Evolutionary conservation across 2,113 vertebrate species (phyloP), one percentile per base, ranked within the genome.

Genomic region (Prinia subflava): DNA sequence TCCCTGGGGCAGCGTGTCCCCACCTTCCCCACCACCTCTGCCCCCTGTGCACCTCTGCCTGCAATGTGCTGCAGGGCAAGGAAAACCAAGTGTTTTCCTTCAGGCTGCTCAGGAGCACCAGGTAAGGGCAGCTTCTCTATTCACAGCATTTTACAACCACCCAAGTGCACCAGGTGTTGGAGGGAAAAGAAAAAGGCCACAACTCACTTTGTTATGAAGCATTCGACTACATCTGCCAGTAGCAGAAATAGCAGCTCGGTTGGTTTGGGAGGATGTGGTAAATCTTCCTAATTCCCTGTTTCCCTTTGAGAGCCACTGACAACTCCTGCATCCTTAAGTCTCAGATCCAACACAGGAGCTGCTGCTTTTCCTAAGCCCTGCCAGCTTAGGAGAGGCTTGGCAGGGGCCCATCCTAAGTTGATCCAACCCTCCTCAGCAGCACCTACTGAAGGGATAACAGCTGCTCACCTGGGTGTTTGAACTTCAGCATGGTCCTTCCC

Each of bases 391-490:
- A 64, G 37, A 70, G 15, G 46, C 22, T 31, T 67, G 31, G 17
- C 25, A 14, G 24, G 20, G 5, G 10, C 20, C 52, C 12, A 4
- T 50, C 6, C 4, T 50, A 39, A 65, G 28, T 10, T 14, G 62
- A 74, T 75, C 42, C 27, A 64, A 18, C 49, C 44, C 57, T 13
- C 35, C 73, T 12, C 53, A 90, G 68, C 15, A 35, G 55, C n/a
- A 69, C 5, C 46, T 37, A 0, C 6, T 10, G 14, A 39, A 64
- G 62, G 81, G 46, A 46, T 5, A 74, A 65, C 6, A 2, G 19
- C 25, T 62, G 18, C 80, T 97, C 95, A 98, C 98, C 98, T 96
- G 94, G 92, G 83, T 81, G 46, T 27, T 49, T 92, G 83, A 98
- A 88, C 71, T 70, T 56, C 76, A 98, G 12, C 4, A 4, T 75